Conservation (phyloP, 1,140 invertebrate genomes). For the Caenorhabditis latens region DNA sequence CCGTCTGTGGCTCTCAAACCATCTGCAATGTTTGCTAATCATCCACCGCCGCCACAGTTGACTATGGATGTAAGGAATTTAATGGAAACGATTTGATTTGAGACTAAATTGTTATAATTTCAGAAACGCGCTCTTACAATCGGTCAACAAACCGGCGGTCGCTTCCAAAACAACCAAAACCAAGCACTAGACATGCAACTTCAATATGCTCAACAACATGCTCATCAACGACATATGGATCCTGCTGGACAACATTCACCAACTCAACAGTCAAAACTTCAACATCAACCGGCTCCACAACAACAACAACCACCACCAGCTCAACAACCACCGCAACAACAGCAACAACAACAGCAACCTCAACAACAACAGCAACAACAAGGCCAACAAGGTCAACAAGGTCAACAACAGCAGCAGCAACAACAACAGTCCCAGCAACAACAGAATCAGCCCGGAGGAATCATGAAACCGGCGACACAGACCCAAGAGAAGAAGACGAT, state of each 20-base stretch:
- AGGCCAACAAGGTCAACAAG: no score
- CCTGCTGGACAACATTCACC: neutral
- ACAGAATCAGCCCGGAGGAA: neutral
- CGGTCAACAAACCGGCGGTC: slow-evolving; percentile 10
- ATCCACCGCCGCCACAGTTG: slow-evolving; percentile 16
- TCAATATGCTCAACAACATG: slow-evolving; percentile 18
- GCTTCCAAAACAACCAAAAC: slow-evolving; percentile 24
- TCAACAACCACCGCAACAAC: neutral
- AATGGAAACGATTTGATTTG: no score
- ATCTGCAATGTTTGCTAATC: slow-evolving; percentile 27
- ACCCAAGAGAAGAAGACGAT: slow-evolving; percentile 33
- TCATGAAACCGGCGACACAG: no score
- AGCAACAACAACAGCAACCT: neutral
- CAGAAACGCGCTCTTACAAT: slow-evolving; percentile 32
- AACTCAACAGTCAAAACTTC: no score
- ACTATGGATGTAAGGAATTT: neutral
- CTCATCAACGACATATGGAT: neutral
- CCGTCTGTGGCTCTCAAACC: neutral
- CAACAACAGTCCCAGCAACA: neutral
- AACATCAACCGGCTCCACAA: no score
- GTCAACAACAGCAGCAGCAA: neutral
- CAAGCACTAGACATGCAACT: slow-evolving; percentile 35
- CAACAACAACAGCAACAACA: no score
- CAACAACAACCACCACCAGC: no score
- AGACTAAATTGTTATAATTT: no score